Percentiles rank a stretch among this genome's conserved stretches.
phyloP scores from a whole-genome alignment of 2,888 invertebrate genomes.

The Phyllotreta cruciferae region DNA sequence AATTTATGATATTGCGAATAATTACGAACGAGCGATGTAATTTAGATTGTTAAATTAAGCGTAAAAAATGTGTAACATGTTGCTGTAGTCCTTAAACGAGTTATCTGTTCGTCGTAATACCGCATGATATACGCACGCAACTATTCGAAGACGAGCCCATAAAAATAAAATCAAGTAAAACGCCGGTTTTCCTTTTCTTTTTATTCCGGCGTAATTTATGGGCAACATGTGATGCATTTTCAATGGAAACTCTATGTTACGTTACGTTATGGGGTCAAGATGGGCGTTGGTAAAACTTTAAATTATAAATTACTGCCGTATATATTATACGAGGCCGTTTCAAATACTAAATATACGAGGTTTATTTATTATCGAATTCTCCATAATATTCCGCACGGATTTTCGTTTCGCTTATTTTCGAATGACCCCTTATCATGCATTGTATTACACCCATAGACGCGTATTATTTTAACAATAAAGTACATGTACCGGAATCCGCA shows the following conservation, averaged over 20 bases:
- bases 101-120: constrained; percentile 13
- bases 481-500: background rate
- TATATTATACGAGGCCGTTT: too few relatives aligned
- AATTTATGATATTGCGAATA: background rate
- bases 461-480: background rate
- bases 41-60: constrained; percentile 25
- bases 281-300: constrained; percentile 3
- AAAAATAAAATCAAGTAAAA: constrained; percentile 23
- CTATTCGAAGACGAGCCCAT: constrained; percentile 27
- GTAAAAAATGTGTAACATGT: constrained; percentile 28
- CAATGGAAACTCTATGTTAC: constrained; percentile 18
- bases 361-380: too few relatives aligned
- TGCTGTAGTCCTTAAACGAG: constrained; percentile 19
- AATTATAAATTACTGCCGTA: too few relatives aligned
- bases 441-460: too few relatives aligned
- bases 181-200: constrained; percentile 11
- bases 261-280: constrained; percentile 12
- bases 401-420: too few relatives aligned
- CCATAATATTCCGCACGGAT: too few relatives aligned
- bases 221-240: constrained; percentile 19
- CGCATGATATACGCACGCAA: constrained; percentile 20
- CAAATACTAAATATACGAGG: too few relatives aligned
- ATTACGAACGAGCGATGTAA: constrained; percentile 6
- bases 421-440: too few relatives aligned
- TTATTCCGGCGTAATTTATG: constrained; percentile 19